Evolutionary conservation across 2,888 invertebrate species (phyloP).

Genomic region (Linnaemya tessellans): DNA sequence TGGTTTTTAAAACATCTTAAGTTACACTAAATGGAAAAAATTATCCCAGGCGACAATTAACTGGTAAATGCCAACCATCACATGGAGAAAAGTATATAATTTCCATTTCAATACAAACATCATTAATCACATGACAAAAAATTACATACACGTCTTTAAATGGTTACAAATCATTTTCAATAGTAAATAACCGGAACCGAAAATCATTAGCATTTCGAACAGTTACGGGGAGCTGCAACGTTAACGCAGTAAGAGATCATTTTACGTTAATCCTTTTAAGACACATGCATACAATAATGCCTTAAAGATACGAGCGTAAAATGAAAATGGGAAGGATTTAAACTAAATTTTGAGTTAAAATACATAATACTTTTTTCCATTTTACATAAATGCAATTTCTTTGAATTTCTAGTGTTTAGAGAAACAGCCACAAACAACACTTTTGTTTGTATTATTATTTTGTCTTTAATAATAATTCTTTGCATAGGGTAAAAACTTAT

Average conservation of each 20-base stretch:
- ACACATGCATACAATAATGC: slow-evolving; percentile 32
- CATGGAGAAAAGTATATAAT: slow-evolving; percentile 34
- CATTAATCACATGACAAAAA: slow-evolving; percentile 67
- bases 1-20: slow-evolving; percentile 36
- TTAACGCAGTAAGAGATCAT: slow-evolving; percentile 65
- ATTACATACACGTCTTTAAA: slow-evolving; percentile 56
- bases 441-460: not conserved
- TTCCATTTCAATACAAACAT: slow-evolving; percentile 37
- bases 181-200: slow-evolving; percentile 76
- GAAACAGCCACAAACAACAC: not conserved
- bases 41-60: slow-evolving; percentile 42
- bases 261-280: slow-evolving; percentile 61
- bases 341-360: slow-evolving; percentile 12
- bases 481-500: not conserved
- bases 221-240: slow-evolving; percentile 42
- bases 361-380: not conserved
- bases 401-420: slow-evolving; percentile 9
- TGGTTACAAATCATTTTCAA: slow-evolving; percentile 61
- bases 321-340: slow-evolving; percentile 20
- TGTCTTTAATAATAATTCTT: slow-evolving; percentile 14
- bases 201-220: slow-evolving; percentile 76
- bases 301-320: not conserved
- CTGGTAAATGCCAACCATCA: slow-evolving; percentile 57
- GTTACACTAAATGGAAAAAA: slow-evolving; percentile 40
- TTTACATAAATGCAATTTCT: not conserved